A percentile compares a stretch with the other conserved stretches of the same genome.
Conservation (phyloP, 2,113 vertebrate species). For the Pollachius pollachius region DNA sequence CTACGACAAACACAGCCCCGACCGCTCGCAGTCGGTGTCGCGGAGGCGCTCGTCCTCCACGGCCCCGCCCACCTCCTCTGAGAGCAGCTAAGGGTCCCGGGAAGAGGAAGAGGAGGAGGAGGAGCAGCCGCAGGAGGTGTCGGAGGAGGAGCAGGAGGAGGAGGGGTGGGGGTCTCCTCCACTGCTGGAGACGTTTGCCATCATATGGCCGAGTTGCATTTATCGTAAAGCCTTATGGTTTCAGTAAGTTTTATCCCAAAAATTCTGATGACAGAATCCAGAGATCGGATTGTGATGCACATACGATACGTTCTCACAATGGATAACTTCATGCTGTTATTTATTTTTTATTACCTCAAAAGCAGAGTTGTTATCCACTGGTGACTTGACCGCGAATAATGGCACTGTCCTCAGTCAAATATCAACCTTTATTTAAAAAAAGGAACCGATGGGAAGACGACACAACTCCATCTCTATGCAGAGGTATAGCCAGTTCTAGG, state of each 20-base stretch:
- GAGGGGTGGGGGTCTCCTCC: slow-evolving; percentile 60
- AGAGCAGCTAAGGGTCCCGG: slow-evolving; percentile 94
- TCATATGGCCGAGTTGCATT: slow-evolving; percentile 99
- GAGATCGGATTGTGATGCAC: slow-evolving; percentile 68
- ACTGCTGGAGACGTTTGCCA: slow-evolving; percentile 91
- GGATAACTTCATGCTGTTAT: slow-evolving; percentile 69
- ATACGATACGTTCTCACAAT: slow-evolving; percentile 67
- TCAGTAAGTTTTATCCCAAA: slow-evolving; percentile 91
- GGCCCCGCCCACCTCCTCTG: slow-evolving; percentile 95
- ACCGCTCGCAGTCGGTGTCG: slow-evolving; percentile 90
- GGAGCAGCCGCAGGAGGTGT: slow-evolving; percentile 55
- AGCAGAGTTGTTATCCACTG: slow-evolving; percentile 65
- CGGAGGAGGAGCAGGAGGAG: background rate
- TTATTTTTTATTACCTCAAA: slow-evolving; percentile 74
- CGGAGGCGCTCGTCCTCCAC: slow-evolving; percentile 93
- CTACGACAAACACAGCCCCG: slow-evolving; percentile 86
- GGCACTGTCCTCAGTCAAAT: slow-evolving; percentile 66
- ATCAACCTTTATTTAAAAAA: slow-evolving; percentile 24
- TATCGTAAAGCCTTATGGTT: slow-evolving; percentile 99
- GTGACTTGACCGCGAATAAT: slow-evolving; percentile 67
- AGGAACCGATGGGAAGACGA: slow-evolving; percentile 59
- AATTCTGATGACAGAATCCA: slow-evolving; percentile 97
- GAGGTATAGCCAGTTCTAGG: slow-evolving; percentile 64
- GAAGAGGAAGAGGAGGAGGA: no score
- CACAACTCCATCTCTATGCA: slow-evolving; percentile 71